phyloP scores from a whole-genome alignment of 2,113 vertebrate genomes.

The Sialia sialis region DNA sequence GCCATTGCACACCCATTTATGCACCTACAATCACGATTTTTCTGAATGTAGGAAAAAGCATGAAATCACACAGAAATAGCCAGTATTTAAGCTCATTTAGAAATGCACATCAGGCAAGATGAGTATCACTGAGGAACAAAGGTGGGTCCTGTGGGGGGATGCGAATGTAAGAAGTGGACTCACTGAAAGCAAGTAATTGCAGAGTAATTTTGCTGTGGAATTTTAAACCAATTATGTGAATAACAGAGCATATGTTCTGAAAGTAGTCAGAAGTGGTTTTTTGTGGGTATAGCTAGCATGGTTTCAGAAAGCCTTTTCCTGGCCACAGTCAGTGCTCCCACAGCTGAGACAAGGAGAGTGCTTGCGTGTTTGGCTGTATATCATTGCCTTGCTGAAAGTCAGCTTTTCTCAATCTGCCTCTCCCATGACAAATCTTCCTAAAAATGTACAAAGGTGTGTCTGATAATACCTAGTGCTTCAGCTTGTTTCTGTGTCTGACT shows the following conservation, averaged over 20 bases:
- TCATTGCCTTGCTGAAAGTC: not conserved
- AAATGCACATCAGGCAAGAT: not conserved
- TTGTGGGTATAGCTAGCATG: not conserved
- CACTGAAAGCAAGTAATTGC: slow-evolving; percentile 47
- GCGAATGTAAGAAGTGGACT: not conserved
- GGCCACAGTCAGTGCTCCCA: not conserved
- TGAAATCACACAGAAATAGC: not conserved
- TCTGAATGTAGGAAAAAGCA: not conserved
- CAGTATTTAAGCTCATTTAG: slow-evolving; percentile 10
- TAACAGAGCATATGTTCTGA: slow-evolving; percentile 15
- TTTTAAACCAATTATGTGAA: slow-evolving; percentile 42
- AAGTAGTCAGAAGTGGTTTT: slow-evolving; percentile 4
- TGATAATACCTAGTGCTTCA: not conserved
- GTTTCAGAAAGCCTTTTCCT: not conserved
- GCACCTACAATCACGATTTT: not conserved
- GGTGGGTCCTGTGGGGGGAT: not conserved
- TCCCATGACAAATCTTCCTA: not conserved
- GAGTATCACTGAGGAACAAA: not conserved
- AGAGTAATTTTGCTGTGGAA: slow-evolving; percentile 41
- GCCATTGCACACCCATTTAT: not conserved
- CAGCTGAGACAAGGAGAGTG: fast-evolving
- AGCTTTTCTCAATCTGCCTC: not conserved
- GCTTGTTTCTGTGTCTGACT: not conserved
- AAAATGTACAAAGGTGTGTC: not conserved
- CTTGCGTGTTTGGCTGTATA: not conserved